Percentiles rank a stretch among this genome's conserved stretches.
phyloP scores from a whole-genome alignment of 2,888 invertebrate genomes.

The Patella pellucida region DNA sequence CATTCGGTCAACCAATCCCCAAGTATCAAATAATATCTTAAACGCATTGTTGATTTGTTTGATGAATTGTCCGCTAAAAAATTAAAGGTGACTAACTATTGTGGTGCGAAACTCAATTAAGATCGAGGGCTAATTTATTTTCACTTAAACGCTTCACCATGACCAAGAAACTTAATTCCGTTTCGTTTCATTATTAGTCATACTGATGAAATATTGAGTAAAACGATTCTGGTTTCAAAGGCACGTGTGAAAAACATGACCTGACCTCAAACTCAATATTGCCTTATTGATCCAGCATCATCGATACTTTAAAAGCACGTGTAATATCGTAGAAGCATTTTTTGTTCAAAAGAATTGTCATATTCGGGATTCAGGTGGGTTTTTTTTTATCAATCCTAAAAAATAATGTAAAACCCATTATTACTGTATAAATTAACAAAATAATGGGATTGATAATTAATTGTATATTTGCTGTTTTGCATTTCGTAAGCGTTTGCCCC shows the following conservation, averaged over 20 bases:
- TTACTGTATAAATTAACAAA: too few relatives aligned
- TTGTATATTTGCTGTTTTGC: too few relatives aligned
- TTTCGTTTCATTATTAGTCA: conserved; percentile 1
- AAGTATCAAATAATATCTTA: too few relatives aligned
- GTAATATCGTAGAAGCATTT: not conserved
- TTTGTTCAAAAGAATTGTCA: not conserved
- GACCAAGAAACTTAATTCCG: not conserved
- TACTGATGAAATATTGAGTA: not conserved
- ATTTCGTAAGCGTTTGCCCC: too few relatives aligned
- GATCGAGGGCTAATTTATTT: conserved; percentile 2
- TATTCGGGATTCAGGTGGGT: not conserved
- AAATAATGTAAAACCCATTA: too few relatives aligned
- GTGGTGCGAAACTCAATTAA: not conserved
- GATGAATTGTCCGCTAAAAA: not conserved
- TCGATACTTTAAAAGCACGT: not conserved
- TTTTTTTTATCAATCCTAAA: too few relatives aligned
- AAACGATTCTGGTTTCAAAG: not conserved
- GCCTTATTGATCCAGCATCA: conserved; percentile 3
- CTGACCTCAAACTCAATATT: conserved; percentile 5
- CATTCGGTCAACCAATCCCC: too few relatives aligned
- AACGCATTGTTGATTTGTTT: too few relatives aligned
- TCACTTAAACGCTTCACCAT: not conserved
- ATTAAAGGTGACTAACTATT: conserved; percentile 4
- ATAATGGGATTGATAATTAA: too few relatives aligned
- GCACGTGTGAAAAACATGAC: conserved; percentile 1